These are phyloP conservation scores for Apodemia zela DNA, from an alignment of 2,888 invertebrate species.

Conservation along the genomic window DNA sequence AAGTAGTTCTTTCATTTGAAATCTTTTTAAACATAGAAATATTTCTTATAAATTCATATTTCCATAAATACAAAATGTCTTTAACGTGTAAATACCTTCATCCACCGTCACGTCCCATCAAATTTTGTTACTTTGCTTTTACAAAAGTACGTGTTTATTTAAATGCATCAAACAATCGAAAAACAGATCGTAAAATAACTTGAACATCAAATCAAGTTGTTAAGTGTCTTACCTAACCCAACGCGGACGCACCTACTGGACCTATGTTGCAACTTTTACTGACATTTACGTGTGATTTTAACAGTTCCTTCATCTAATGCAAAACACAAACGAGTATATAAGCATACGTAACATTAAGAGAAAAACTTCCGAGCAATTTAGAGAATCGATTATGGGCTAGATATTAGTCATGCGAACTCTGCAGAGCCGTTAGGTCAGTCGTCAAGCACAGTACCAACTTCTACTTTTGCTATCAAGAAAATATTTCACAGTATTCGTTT, in stretches of 20 bases:
- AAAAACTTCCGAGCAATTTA: constrained; percentile 9
- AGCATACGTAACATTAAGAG: constrained; percentile 1
- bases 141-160: neutral
- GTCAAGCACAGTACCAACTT: neutral
- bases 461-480: neutral
- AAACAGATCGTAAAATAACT: constrained; percentile 2
- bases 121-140: neutral
- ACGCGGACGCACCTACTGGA: constrained; percentile 28
- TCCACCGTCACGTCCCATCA: neutral
- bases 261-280: constrained; percentile 28
- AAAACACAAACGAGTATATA: constrained; percentile 11
- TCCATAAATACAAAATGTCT: too few species aligned
- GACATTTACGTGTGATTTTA: constrained; percentile 29
- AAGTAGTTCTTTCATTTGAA: too few species aligned
- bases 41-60: too few species aligned
- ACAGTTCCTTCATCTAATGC: constrained; percentile 24
- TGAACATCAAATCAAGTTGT: constrained; percentile 24
- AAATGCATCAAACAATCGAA: neutral
- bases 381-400: constrained; percentile 3
- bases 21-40: too few species aligned
- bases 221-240: constrained; percentile 38
- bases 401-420: neutral
- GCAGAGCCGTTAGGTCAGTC: neutral
- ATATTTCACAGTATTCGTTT: neutral
- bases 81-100: too few species aligned